These are phyloP conservation scores for Tenrec ecaudatus DNA, from an alignment of 2,113 vertebrate genomes.

Conservation along the genomic window DNA sequence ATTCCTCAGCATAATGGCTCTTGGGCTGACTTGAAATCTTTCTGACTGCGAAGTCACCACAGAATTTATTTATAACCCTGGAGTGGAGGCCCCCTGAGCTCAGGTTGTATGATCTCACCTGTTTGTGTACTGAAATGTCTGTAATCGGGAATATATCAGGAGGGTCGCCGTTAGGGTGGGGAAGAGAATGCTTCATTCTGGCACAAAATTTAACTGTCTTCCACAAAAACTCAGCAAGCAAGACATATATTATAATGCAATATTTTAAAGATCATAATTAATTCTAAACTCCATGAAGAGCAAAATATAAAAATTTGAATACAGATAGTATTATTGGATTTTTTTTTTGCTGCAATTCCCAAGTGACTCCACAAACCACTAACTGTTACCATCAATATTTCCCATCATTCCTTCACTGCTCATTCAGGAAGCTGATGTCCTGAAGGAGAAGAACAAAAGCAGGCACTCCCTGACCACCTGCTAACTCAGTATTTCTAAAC, in stretches of 20 bases:
- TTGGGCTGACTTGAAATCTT: conserved; percentile 21
- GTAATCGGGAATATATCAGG: neutral
- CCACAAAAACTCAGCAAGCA: conserved; percentile 7
- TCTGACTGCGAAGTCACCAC: neutral
- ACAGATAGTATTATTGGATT: conserved; percentile 9
- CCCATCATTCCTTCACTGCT: neutral
- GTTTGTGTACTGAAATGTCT: neutral
- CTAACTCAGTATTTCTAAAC: no score
- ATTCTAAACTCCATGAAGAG: conserved; percentile 55
- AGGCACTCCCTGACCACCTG: neutral
- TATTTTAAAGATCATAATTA: conserved; percentile 23
- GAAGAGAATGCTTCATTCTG: neutral
- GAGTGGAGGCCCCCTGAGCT: neutral
- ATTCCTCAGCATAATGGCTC: conserved; percentile 25
- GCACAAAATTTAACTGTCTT: neutral
- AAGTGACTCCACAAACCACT: neutral
- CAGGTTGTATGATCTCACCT: neutral
- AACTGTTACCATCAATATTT: neutral
- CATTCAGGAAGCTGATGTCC: neutral
- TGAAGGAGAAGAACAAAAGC: neutral
- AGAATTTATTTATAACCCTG: conserved; percentile 32
- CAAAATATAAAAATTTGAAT: conserved; percentile 60
- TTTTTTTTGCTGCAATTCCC: conserved; percentile 9
- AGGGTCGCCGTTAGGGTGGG: neutral
- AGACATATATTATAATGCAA: neutral